Evolutionary conservation across 2,797 vertebrate genomes (phyloP), one percentile per base, ranked within the genome.

Genomic region (Spinus olivaceus): DNA sequence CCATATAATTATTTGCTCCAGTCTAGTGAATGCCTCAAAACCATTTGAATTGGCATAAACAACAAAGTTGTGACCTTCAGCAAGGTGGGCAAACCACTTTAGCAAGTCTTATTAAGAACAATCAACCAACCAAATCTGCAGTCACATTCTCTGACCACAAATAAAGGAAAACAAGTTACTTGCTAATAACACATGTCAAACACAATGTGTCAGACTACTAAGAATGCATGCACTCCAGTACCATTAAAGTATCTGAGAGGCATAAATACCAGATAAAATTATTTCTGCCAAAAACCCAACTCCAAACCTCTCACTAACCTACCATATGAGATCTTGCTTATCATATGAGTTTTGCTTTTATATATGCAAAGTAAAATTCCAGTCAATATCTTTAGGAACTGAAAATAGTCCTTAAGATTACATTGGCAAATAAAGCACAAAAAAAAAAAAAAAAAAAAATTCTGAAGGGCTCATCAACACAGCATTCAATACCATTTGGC

Each of bases 401-500:
- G 13, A 82, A 65, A 15, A 83, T 2, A 69, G 30, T 27, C 25
- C 12, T 47, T 37, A 78, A 24, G 39, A 81, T 64, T 81, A 88
- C 39, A 77, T 1, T 57, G 8, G 23, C 30, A 79, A 70, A 56
- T 17, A 71, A 88, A 69, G 57, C 17, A 51, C 30, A 35, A 28
- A 41, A 41, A n/a, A 56, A 25, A 64, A 33, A 33, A 33, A 33
- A 33, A 33, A 41, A 41, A 41, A 16, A 16, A 41, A 87, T 39
- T 42, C 25, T 42, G 44, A 37, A 71, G 18, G 6, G 32, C 81
- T 82, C 70, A 81, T 5, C 39, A 77, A 65, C 22, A 74, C 33
- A 87, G 73, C 46, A 92, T 94, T 95, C 12, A 8, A 81, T 98
- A 98, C 98, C 98, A 77, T 96, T 97, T 78, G 74, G 92, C 96